Evolutionary conservation across 2,113 vertebrate species (phyloP), one percentile per base, ranked within the genome.

Genomic region (Festucalex cinctus): DNA sequence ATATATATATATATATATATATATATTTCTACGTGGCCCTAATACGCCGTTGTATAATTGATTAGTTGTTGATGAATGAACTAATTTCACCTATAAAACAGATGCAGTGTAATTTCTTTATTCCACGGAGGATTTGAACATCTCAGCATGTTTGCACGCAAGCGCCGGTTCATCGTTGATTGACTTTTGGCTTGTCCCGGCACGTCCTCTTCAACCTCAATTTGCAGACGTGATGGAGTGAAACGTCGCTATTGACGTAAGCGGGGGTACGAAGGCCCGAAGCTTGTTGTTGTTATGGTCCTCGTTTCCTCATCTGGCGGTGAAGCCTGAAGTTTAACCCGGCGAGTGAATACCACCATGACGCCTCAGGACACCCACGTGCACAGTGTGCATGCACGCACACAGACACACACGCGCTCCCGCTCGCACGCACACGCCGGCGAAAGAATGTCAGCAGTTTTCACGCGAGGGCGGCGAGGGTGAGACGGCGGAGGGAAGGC

Each of bases 401-500:
- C 68, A 64, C 69, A 49, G 60, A 61, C 58, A 54, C 60, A 53
- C 28, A 51, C 69, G 48, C 71, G 13, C 65, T 53, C 48, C 61
- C 78, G 48, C 70, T 54, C 46, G 7, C 37, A 44, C 24, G 67
- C 49, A 64, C 75, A 71, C 77, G 64, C 41, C 65, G 26, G 37
- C 60, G 41, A 56, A n/a, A 85, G 78, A 59, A 73, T 87, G 85
- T 78, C 84, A 87, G 85, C 82, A 86, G 88, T 79, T 90, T n/a
- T 80, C 78, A 80, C 82, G 84, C 59, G 82, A 86, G 83, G 82
- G 60, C 82, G 74, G 81, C 79, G 84, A 85, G 80, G 79, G 78
- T 77, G 73, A 86, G 85, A 81, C 73, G 74, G 85, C 80, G 76
- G 76, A 84, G 84, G 85, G 57, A 70, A 83, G 71, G 78, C 82